Evolutionary conservation across 2,888 invertebrate genomes (phyloP).

Genomic region (Drosophila ustulata): DNA sequence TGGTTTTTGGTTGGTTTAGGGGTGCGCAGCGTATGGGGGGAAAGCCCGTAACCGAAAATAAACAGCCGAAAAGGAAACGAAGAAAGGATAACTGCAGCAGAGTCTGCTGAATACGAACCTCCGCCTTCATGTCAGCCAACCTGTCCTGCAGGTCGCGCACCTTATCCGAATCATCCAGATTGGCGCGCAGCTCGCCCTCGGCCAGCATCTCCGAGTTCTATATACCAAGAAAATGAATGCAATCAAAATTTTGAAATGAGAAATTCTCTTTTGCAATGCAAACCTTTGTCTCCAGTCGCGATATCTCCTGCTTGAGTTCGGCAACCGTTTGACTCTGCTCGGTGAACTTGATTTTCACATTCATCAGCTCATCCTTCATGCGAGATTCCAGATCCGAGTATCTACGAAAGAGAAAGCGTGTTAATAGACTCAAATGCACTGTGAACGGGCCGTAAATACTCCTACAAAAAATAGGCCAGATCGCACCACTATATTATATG

Average conservation of each 20-base stretch:
- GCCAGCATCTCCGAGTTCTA: conserved; percentile 98
- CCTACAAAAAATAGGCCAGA: no score
- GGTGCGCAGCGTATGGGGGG: conserved; percentile 2
- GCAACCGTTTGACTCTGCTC: conserved; percentile 97
- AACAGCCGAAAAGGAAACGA: conserved; percentile 34
- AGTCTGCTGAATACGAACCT: conserved; percentile 88
- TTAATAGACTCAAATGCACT: no score
- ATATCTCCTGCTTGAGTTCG: conserved; percentile 96
- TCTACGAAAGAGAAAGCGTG: conserved; percentile 52
- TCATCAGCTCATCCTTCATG: conserved; percentile 95
- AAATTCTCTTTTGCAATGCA: conserved; percentile 82
- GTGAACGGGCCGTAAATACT: no score
- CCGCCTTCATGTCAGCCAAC: conserved; percentile 96
- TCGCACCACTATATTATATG: no score
- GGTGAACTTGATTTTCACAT: conserved; percentile 96
- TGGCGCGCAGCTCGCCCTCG: conserved; percentile 95
- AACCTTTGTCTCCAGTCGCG: conserved; percentile 96
- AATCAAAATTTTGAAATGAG: background rate
- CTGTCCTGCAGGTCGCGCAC: conserved; percentile 96
- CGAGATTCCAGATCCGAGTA: conserved; percentile 85
- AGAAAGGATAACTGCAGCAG: background rate
- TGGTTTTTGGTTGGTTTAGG: no score
- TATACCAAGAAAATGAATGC: conserved; percentile 79
- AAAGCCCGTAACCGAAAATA: conserved; percentile 40
- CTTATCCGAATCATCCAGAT: conserved; percentile 93